A percentile compares a stretch with the other conserved stretches of the same genome.
phyloP scores from a whole-genome alignment of 2,113 vertebrate species.

The Himantopus leucocephalus region DNA sequence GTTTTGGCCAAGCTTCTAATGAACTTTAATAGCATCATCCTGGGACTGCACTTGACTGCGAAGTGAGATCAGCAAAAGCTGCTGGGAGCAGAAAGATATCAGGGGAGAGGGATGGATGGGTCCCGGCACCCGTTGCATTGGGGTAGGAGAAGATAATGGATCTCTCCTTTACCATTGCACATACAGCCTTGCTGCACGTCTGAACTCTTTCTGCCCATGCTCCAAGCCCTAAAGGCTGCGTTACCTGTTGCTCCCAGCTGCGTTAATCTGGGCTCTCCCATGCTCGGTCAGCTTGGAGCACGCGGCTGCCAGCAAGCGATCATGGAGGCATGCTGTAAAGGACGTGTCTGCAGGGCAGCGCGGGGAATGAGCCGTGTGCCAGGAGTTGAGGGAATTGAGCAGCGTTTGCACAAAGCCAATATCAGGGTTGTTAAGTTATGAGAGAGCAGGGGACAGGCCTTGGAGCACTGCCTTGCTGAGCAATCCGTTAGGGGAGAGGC shows the following conservation, averaged over 20 bases:
- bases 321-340: not conserved
- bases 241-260: not conserved
- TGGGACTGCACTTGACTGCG: not conserved
- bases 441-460: not conserved
- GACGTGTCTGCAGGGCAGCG: not conserved
- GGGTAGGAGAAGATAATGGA: not conserved
- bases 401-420: not conserved
- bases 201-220: not conserved
- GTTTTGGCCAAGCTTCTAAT: not conserved
- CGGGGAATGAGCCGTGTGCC: not conserved
- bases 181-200: not conserved
- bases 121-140: accelerated
- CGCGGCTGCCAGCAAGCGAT: not conserved
- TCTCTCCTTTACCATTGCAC: not conserved
- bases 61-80: not conserved
- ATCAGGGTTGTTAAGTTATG: not conserved
- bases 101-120: not conserved
- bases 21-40: not conserved
- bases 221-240: not conserved
- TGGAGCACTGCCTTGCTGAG: not conserved
- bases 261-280: accelerated
- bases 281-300: not conserved
- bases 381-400: not conserved
- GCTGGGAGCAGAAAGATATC: not conserved
- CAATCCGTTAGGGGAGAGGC: not conserved